A percentile compares a stretch with the other conserved stretches of the same genome.
Evolutionary conservation across 2,113 vertebrate species (phyloP).

Genomic region (Amphiprion ocellaris): DNA sequence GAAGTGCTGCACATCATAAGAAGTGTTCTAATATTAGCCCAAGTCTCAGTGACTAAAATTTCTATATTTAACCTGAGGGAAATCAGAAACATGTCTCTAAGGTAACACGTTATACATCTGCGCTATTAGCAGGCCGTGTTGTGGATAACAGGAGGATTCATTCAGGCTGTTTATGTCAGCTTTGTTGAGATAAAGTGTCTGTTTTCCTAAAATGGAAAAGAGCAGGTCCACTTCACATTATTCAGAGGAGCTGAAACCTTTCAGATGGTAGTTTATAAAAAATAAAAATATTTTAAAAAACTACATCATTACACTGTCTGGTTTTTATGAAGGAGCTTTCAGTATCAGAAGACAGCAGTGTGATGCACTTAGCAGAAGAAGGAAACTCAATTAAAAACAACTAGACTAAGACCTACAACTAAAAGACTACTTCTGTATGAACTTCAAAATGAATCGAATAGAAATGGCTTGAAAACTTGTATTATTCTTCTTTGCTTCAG

Average conservation of each 20-base stretch:
- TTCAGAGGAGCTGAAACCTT: not conserved
- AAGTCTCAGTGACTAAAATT: constrained; percentile 20
- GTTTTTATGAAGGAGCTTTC: no score
- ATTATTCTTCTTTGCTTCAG: no score
- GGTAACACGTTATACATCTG: not conserved
- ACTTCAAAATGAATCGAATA: no score
- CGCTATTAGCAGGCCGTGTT: not conserved
- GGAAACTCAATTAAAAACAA: no score
- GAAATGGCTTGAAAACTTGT: no score
- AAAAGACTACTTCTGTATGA: no score
- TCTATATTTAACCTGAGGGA: constrained; percentile 32
- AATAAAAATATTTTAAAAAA: no score
- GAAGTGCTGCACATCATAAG: not conserved
- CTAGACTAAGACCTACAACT: no score
- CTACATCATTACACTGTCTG: no score
- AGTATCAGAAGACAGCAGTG: no score
- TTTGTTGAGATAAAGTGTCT: constrained; percentile 44
- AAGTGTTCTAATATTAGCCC: constrained; percentile 27
- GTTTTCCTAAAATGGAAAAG: constrained; percentile 60
- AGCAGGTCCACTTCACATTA: not conserved
- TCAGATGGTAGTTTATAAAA: not conserved
- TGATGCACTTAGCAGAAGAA: no score
- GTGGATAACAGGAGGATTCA: constrained; percentile 11
- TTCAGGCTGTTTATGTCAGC: constrained; percentile 7
- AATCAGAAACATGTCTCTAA: not conserved